These are phyloP conservation scores for Tympanoctomys barrerae DNA, from an alignment of 2,797 vertebrate species.

Conservation along the genomic window DNA sequence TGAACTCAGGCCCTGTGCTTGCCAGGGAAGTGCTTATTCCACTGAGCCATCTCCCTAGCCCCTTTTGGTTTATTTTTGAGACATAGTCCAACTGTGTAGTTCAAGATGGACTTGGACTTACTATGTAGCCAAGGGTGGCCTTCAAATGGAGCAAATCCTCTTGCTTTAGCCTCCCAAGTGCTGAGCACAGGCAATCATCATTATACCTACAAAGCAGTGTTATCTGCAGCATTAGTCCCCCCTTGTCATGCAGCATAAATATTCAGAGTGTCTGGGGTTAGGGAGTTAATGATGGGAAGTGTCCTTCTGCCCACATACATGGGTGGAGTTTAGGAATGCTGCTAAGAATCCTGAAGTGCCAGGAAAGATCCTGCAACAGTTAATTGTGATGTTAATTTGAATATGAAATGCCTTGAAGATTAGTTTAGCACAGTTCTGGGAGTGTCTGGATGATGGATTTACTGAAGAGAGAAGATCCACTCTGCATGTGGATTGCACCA, in stretches of 20 bases:
- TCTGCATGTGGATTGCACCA: neutral
- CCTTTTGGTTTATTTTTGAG: neutral
- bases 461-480: neutral
- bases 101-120: neutral
- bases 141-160: neutral
- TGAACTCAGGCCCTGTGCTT: no score
- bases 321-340: neutral
- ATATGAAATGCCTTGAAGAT: neutral
- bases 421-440: neutral
- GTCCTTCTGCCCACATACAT: neutral
- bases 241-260: neutral
- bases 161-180: neutral
- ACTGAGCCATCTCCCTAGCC: no score
- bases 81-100: neutral
- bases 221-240: neutral
- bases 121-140: neutral
- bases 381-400: neutral
- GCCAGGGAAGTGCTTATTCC: no score
- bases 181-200: neutral
- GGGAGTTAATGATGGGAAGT: neutral
- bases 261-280: neutral
- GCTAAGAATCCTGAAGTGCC: neutral
- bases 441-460: neutral
- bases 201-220: neutral
- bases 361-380: neutral